phyloP scores from a whole-genome alignment of 2,113 vertebrate species.

The Amphiprion percula region DNA sequence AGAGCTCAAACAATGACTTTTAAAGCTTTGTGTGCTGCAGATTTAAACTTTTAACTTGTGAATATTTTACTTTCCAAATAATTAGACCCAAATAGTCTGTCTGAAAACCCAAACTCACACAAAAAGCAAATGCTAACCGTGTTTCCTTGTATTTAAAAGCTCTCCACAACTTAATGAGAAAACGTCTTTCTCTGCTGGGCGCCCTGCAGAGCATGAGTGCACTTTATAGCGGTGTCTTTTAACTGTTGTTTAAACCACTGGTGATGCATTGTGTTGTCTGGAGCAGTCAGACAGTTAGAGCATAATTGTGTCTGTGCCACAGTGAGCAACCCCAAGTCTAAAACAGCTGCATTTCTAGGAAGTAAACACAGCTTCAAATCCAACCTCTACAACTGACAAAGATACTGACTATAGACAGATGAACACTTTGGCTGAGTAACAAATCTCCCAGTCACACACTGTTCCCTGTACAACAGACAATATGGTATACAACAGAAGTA shows the following conservation, averaged over 20 bases:
- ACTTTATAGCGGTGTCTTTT: constrained; percentile 48
- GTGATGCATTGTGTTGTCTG: constrained; percentile 33
- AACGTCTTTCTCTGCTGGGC: constrained; percentile 21
- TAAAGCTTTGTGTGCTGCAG: constrained; percentile 20
- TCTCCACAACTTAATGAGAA: constrained; percentile 46
- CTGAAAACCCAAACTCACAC: not conserved
- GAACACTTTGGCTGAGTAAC: too few relatives aligned
- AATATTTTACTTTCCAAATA: constrained; percentile 7
- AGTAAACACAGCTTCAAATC: constrained; percentile 21
- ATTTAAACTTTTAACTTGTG: constrained; percentile 9
- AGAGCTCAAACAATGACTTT: constrained; percentile 32
- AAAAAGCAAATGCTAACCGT: constrained; percentile 30
- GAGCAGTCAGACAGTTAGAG: constrained; percentile 39
- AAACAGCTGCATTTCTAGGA: constrained; percentile 45
- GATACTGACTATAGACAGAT: not conserved
- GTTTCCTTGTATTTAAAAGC: constrained; percentile 43
- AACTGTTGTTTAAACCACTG: constrained; percentile 30
- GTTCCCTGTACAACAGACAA: not conserved
- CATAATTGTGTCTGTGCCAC: constrained; percentile 57
- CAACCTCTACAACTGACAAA: constrained; percentile 19
- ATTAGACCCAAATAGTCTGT: constrained; percentile 25
- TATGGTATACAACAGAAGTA: too few relatives aligned
- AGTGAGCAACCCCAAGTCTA: constrained; percentile 34
- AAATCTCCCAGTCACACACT: not conserved
- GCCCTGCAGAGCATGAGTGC: constrained; percentile 34